Percentiles rank a stretch among this genome's conserved stretches.
These are phyloP conservation scores for Drosophila mimetica DNA, from an alignment of 2,888 invertebrate genomes.

Conservation along the genomic window DNA sequence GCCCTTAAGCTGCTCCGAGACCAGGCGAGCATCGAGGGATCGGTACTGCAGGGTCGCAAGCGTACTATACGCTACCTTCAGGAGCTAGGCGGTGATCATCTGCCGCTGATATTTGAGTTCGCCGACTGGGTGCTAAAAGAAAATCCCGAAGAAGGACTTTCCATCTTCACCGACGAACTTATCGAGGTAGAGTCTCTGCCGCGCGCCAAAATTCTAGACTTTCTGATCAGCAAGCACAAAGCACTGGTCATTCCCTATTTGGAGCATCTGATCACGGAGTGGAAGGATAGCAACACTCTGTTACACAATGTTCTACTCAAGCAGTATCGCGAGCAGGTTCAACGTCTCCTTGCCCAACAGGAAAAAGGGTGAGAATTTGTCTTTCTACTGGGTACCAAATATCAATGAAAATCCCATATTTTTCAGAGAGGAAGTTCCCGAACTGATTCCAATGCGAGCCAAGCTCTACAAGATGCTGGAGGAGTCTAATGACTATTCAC, in stretches of 20 bases:
- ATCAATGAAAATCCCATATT: background rate
- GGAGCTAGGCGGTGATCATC: conserved; percentile 91
- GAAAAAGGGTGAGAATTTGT: conserved; percentile 43
- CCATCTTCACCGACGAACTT: conserved; percentile 94
- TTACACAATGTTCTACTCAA: conserved; percentile 96
- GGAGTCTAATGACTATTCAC: conserved; percentile 91
- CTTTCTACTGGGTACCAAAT: background rate
- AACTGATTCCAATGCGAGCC: conserved; percentile 84
- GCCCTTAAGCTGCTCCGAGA: conserved; percentile 94
- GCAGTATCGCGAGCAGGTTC: conserved; percentile 92
- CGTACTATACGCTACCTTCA: conserved; percentile 96
- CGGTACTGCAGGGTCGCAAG: conserved; percentile 91
- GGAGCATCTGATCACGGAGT: conserved; percentile 95
- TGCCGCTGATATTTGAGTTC: conserved; percentile 96
- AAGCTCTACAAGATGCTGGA: conserved; percentile 92
- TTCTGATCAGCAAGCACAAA: conserved; percentile 92
- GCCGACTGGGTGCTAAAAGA: conserved; percentile 95
- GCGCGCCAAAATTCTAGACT: conserved; percentile 94
- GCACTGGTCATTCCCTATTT: conserved; percentile 94
- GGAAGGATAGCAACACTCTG: conserved; percentile 93
- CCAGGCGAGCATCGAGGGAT: conserved; percentile 87
- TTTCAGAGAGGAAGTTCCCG: conserved; percentile 52
- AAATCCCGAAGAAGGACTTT: conserved; percentile 94
- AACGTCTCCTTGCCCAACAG: conserved; percentile 79
- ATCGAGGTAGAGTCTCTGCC: conserved; percentile 95